Evolutionary conservation across 23 tunicate species (phyloP).

Genomic region (Pegea sp.): DNA sequence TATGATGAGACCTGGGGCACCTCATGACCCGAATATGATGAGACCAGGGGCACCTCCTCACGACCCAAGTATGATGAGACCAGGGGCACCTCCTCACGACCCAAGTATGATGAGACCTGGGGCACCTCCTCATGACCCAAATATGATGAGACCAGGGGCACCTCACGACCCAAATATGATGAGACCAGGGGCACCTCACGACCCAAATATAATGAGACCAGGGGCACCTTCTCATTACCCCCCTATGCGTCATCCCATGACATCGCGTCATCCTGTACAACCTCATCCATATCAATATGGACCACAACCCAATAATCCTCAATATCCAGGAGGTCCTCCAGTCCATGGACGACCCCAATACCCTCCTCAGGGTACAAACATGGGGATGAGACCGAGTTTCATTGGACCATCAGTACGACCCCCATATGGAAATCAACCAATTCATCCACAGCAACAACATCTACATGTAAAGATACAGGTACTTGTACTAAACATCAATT

Average conservation of each 20-base stretch:
- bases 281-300: conserved; percentile 30
- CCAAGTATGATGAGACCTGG: neutral
- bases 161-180: too few relatives aligned
- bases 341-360: conserved; percentile 17
- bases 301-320: conserved; percentile 17
- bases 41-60: neutral
- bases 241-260: conserved; percentile 10
- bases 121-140: conserved; percentile 2
- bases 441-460: conserved; percentile 39
- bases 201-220: neutral
- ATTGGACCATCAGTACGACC: conserved; percentile 7
- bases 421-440: conserved; percentile 15
- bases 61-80: neutral
- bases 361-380: conserved; percentile 18
- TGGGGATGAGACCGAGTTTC: conserved; percentile 14
- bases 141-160: neutral
- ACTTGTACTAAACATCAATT: too few relatives aligned
- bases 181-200: too few relatives aligned
- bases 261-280: too few relatives aligned
- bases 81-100: conserved; percentile 3
- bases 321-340: conserved; percentile 7
- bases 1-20: too few relatives aligned
- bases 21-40: neutral
- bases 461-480: conserved; percentile 44
- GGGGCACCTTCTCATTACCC: conserved; percentile 3